These are phyloP conservation scores for Entomyzon cyanotis DNA, from an alignment of 2,113 vertebrate genomes.

Conservation along the genomic window DNA sequence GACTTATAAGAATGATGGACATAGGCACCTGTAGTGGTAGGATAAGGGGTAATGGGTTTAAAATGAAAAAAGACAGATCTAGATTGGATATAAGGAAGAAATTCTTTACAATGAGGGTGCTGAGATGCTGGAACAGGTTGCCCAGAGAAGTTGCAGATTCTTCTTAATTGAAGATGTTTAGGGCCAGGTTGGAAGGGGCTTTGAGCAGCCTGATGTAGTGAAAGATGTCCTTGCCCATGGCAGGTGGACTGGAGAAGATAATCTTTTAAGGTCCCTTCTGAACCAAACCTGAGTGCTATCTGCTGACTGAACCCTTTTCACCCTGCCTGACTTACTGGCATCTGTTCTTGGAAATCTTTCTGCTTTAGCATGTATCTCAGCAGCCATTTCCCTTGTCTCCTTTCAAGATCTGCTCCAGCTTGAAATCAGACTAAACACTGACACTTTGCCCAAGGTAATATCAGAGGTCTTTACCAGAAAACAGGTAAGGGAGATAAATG, in stretches of 20 bases:
- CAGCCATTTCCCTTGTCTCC: neutral
- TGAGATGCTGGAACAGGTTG: neutral
- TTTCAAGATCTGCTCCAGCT: neutral
- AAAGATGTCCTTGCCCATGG: neutral
- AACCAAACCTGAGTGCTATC: neutral
- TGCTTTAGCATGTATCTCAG: neutral
- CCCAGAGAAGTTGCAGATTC: neutral
- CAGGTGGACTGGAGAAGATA: neutral
- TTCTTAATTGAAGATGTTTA: neutral
- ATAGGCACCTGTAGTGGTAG: neutral
- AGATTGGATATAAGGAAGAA: neutral
- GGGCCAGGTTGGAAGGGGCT: neutral
- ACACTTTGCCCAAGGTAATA: neutral
- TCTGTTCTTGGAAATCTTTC: neutral
- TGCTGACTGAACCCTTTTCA: neutral
- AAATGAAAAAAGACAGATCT: neutral
- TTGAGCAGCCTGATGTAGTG: neutral
- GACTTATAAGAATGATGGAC: neutral
- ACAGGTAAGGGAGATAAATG: neutral
- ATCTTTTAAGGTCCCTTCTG: neutral
- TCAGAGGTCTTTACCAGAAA: neutral
- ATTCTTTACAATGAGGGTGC: neutral
- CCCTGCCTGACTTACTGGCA: neutral
- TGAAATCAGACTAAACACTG: neutral
- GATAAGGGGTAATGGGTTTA: neutral